phyloP scores from a whole-genome alignment of 2,113 vertebrate species.

The Apteryx owenii region DNA sequence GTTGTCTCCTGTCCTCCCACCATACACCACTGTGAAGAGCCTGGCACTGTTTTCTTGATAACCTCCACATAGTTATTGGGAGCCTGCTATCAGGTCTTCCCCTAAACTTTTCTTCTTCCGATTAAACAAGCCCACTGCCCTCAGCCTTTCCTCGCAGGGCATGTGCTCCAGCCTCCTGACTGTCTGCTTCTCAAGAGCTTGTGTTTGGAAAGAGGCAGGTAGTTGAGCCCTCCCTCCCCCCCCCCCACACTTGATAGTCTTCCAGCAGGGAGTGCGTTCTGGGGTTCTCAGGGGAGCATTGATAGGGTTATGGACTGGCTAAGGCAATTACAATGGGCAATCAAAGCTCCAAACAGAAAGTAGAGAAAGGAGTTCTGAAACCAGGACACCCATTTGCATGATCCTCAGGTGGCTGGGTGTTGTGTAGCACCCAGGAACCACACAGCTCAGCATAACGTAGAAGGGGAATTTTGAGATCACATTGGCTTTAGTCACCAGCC shows the following conservation, averaged over 20 bases:
- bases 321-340: not conserved
- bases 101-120: not conserved
- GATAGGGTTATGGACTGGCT: not conserved
- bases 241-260: rapidly evolving
- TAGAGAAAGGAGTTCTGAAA: not conserved
- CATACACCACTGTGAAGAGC: rapidly evolving
- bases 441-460: not conserved
- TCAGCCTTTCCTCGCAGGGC: not conserved
- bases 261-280: not conserved
- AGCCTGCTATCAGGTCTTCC: not conserved
- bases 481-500: not conserved
- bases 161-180: too few relatives aligned
- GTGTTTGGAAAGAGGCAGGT: not conserved
- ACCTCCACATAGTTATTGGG: not conserved
- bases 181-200: not conserved
- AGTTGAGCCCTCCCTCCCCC: not conserved
- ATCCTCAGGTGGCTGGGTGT: not conserved
- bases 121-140: not conserved
- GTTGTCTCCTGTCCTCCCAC: not conserved
- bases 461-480: not conserved
- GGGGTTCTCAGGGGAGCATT: not conserved
- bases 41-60: not conserved
- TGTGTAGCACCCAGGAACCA: not conserved
- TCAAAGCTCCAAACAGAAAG: not conserved
- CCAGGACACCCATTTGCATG: not conserved